Conservation (phyloP, 2,888 invertebrate species). For the Lithodes maja region DNA sequence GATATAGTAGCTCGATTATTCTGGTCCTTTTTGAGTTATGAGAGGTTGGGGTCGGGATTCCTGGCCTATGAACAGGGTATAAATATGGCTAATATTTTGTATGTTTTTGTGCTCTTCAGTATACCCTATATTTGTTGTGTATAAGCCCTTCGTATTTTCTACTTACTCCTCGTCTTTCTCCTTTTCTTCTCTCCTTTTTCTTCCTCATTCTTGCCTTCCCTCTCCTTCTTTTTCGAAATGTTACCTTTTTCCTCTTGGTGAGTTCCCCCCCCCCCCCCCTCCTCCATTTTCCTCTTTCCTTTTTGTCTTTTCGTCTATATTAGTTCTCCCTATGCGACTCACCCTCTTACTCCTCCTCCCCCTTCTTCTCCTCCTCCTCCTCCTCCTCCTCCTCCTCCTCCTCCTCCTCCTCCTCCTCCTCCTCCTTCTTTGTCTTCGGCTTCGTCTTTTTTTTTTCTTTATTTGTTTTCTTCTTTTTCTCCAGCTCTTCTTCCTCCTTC, state of each 20-base stretch:
- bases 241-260: not conserved
- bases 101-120: no score
- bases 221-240: not conserved
- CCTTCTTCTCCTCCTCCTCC: not conserved
- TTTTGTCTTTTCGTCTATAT: not conserved
- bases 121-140: no score
- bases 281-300: not conserved
- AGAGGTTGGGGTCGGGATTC: no score
- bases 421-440: not conserved
- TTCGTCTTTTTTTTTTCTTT: not conserved
- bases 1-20: no score
- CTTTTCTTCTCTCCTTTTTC: not conserved
- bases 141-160: not conserved
- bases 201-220: not conserved
- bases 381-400: not conserved
- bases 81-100: no score
- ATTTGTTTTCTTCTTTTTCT: not conserved
- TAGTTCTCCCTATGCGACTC: not conserved
- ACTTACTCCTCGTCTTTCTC: not conserved
- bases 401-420: no score
- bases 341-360: not conserved
- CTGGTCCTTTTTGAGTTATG: no score
- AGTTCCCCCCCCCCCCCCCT: not conserved
- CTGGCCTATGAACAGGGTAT: no score
- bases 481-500: not conserved